phyloP scores from a whole-genome alignment of 1,140 invertebrate species.

The Pygmarrhopalites habei region DNA sequence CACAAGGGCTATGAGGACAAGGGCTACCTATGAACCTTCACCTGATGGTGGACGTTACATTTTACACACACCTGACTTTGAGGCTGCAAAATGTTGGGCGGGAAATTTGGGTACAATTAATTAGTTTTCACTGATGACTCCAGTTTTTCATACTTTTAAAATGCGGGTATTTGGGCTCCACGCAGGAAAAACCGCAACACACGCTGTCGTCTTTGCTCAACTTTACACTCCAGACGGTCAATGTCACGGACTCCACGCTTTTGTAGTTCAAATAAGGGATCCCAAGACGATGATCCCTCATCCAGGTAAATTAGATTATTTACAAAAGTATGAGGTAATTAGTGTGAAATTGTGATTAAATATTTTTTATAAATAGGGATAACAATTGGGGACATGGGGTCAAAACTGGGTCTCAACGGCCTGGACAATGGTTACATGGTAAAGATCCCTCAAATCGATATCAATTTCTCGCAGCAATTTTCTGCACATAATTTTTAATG shows the following conservation, averaged over 20 bases:
- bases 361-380: too few relatives aligned
- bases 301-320: too few relatives aligned
- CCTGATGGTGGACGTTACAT: constrained; percentile 77
- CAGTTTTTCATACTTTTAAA: not conserved
- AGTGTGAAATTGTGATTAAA: too few relatives aligned
- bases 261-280: constrained; percentile 76
- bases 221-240: constrained; percentile 59
- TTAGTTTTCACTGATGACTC: not conserved
- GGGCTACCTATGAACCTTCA: constrained; percentile 74
- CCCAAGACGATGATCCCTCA: constrained; percentile 62
- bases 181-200: constrained; percentile 52
- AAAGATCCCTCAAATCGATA: too few relatives aligned
- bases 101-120: constrained; percentile 66
- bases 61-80: constrained; percentile 83
- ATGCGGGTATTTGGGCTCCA: not conserved
- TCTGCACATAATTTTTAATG: too few relatives aligned
- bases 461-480: too few relatives aligned
- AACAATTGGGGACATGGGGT: constrained; percentile 68
- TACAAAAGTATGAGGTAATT: too few relatives aligned
- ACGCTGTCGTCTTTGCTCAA: constrained; percentile 54
- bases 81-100: constrained; percentile 92
- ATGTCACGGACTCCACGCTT: too few relatives aligned
- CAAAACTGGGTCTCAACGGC: constrained; percentile 80
- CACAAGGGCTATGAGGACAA: constrained; percentile 81
- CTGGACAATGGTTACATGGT: constrained; percentile 64